A percentile compares a stretch with the other conserved stretches of the same genome.
phyloP scores from a whole-genome alignment of 2,797 vertebrate genomes.

The Florisuga fusca region DNA sequence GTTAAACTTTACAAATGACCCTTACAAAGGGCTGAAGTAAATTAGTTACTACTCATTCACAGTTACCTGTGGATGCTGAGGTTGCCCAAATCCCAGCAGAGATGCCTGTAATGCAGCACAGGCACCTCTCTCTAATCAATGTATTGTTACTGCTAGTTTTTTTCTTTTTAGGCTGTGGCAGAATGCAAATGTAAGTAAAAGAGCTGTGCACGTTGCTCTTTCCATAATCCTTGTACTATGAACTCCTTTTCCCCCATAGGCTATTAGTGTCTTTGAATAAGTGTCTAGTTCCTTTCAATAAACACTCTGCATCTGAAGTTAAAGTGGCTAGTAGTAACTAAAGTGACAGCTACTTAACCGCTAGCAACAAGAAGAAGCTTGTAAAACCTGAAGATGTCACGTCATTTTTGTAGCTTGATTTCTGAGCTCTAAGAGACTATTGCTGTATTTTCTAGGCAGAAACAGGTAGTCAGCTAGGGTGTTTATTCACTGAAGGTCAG shows the following conservation, averaged over 20 bases:
- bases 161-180: slow-evolving; percentile 21
- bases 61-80: neutral
- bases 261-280: slow-evolving; percentile 63
- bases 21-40: neutral
- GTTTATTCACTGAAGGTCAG: slow-evolving; percentile 90
- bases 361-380: slow-evolving; percentile 33
- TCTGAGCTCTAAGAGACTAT: slow-evolving; percentile 22
- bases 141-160: neutral
- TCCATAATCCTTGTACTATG: slow-evolving; percentile 5
- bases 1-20: neutral
- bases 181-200: neutral
- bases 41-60: neutral
- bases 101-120: neutral
- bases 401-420: neutral
- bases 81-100: neutral
- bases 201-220: neutral
- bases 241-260: slow-evolving; percentile 36
- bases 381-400: slow-evolving; percentile 53
- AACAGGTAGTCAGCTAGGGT: slow-evolving; percentile 76
- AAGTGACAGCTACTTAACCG: slow-evolving; percentile 49
- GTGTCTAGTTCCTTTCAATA: slow-evolving; percentile 64
- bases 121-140: neutral
- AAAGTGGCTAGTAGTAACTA: slow-evolving; percentile 44
- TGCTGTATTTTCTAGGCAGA: slow-evolving; percentile 69
- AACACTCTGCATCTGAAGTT: slow-evolving; percentile 48